Evolutionary conservation across 2,113 vertebrate genomes (phyloP), one percentile per base, ranked within the genome.

Genomic region (Psittacus erithacus): DNA sequence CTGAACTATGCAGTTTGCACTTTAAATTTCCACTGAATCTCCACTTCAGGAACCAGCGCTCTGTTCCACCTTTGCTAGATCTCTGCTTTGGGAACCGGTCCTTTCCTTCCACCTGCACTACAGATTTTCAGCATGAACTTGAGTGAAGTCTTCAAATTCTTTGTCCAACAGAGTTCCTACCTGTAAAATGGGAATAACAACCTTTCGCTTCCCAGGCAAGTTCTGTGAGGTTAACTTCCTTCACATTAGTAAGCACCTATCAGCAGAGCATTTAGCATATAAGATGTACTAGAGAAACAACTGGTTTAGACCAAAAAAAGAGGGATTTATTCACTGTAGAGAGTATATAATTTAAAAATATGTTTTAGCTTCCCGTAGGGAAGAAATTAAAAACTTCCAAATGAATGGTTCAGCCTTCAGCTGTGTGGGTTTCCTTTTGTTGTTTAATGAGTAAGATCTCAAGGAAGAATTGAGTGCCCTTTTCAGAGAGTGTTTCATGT

Each of bases 351-450:
- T 55, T 88, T 1, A 15, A 86, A 93, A 93, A 73, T 78, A 92
- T 59, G 75, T 64, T 57, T 84, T 19, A n/a, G 6, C 57, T 91
- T 90, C 47, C 47, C 47, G 76, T 53, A 23, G 62, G 57, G 81
- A 76, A 93, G 80, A 88, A 86, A 92, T 90, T 20, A 64, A 92
- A 93, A 93, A 88, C 68, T 94, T 93, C 47, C 90, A 97, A 78
- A 81, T 60, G 57, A 94, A 88, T 49, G 47, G 90, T 33, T 90
- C 80, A 89, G 65, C 57, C 85, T 86, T 81, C 64, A n/a, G 39
- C 80, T 93, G 77, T 95, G 93, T 97, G 86, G 84, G 86, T 49
- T 96, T 88, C 79, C 91, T 95, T 96, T 94, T 95, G 69, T 94
- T 93, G 65, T 62, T 79, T 79, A 88, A 86, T 93, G 89, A 96